Evolutionary conservation across 2,797 vertebrate genomes (phyloP).

Genomic region (Chelmon rostratus): DNA sequence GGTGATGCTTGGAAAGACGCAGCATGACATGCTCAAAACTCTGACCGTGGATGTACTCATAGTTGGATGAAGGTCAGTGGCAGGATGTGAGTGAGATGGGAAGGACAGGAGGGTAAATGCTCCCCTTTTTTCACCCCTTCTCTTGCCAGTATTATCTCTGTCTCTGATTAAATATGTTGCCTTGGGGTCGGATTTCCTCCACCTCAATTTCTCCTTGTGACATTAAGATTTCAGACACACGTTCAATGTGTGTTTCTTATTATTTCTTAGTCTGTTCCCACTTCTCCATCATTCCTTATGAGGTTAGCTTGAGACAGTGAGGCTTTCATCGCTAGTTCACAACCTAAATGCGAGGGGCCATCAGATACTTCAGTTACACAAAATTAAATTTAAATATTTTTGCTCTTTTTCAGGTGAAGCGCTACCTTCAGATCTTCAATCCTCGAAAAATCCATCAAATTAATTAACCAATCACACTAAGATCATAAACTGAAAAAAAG

Average conservation of each 20-base stretch:
- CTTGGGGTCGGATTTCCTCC: not conserved
- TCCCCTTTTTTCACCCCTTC: slow-evolving; percentile 1
- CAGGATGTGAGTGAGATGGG: slow-evolving; percentile 29
- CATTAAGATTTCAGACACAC: slow-evolving; percentile 22
- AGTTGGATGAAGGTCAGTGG: slow-evolving; percentile 33
- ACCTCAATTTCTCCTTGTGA: slow-evolving; percentile 4
- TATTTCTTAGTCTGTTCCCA: slow-evolving; percentile 2
- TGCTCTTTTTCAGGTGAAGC: not conserved
- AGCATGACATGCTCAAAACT: slow-evolving; percentile 25
- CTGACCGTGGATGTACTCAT: slow-evolving; percentile 19
- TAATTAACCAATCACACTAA: not conserved
- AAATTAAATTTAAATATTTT: not conserved
- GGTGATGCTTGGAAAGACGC: slow-evolving; percentile 53
- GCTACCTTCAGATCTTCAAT: not conserved
- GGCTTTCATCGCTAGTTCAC: slow-evolving; percentile 11
- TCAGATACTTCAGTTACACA: not conserved
- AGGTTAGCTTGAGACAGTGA: slow-evolving; percentile 20
- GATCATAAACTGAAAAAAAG: not conserved
- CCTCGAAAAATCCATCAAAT: not conserved
- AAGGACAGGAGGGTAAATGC: not conserved
- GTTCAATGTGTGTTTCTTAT: slow-evolving; percentile 12
- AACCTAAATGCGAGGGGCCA: not conserved
- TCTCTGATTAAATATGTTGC: slow-evolving; percentile 18
- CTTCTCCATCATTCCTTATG: slow-evolving; percentile 1
- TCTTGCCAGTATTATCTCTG: not conserved